Percentiles rank a stretch among this genome's conserved stretches.
phyloP scores from a whole-genome alignment of 2,113 vertebrate genomes.

The Colaptes auratus region DNA sequence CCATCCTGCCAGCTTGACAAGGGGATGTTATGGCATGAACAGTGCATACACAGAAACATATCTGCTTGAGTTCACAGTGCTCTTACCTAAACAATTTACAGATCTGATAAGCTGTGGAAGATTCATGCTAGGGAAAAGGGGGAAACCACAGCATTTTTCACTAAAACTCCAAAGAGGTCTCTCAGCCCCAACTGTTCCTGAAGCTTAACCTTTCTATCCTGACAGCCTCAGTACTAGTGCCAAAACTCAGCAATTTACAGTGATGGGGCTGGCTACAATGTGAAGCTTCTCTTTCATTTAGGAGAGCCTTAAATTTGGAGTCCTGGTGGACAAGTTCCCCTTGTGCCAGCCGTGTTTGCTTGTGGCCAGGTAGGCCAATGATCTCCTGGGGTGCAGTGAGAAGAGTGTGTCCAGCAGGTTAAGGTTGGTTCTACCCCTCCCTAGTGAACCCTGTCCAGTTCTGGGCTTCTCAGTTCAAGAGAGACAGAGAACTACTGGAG shows the following conservation, averaged over 20 bases:
- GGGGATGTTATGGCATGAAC: not conserved
- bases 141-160: not conserved
- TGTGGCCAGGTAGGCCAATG: too few species aligned
- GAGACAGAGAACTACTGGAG: too few species aligned
- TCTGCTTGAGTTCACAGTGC: not conserved
- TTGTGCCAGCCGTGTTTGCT: too few species aligned
- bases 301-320: not conserved
- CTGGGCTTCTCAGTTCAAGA: too few species aligned
- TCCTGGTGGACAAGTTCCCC: too few species aligned
- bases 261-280: not conserved
- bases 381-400: too few species aligned
- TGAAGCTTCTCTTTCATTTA: not conserved
- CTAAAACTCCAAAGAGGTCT: not conserved
- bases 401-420: too few species aligned
- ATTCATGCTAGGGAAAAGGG: not conserved
- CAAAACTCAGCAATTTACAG: not conserved
- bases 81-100: not conserved
- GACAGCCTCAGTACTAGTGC: not conserved
- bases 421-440: too few species aligned
- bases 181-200: not conserved
- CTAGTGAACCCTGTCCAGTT: too few species aligned
- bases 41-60: not conserved
- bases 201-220: not conserved
- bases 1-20: not conserved
- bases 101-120: not conserved